These are phyloP conservation scores for Tuta absoluta DNA, from an alignment of 2,888 invertebrate genomes.

Conservation along the genomic window DNA sequence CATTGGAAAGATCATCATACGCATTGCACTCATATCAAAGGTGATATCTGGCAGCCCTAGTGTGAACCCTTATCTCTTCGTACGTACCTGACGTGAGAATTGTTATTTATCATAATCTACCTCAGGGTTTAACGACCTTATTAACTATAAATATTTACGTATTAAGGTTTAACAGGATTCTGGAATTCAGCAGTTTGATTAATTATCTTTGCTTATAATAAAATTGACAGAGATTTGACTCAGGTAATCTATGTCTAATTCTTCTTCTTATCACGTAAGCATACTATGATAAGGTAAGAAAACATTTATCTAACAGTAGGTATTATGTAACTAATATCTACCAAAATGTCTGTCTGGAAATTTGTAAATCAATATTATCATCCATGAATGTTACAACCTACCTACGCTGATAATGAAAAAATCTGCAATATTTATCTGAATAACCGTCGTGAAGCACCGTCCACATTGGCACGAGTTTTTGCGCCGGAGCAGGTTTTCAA, in stretches of 20 bases:
- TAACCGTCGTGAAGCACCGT: not conserved
- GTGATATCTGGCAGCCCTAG: constrained; percentile 22
- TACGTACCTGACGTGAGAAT: constrained; percentile 58
- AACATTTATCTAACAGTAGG: too few species aligned
- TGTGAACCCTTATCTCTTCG: constrained; percentile 47
- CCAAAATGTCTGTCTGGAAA: too few species aligned
- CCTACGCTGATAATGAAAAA: too few species aligned
- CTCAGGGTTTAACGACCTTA: constrained; percentile 10
- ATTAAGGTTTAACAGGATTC: not conserved
- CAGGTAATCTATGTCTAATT: not conserved
- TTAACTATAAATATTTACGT: not conserved
- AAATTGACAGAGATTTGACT: not conserved
- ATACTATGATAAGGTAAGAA: too few species aligned
- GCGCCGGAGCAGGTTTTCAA: not conserved
- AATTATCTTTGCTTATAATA: constrained; percentile 10
- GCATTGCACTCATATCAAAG: not conserved
- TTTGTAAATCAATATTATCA: too few species aligned
- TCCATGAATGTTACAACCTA: too few species aligned
- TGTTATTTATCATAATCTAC: constrained; percentile 37
- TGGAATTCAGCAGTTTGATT: not conserved
- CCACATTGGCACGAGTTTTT: not conserved
- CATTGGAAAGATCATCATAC: not conserved
- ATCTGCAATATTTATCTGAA: too few species aligned
- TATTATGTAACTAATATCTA: too few species aligned
- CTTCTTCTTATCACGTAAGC: not conserved